Percentiles rank a stretch among this genome's conserved stretches.
Evolutionary conservation across 2,888 invertebrate species (phyloP).

Genomic region (Nymphalis c-album): DNA sequence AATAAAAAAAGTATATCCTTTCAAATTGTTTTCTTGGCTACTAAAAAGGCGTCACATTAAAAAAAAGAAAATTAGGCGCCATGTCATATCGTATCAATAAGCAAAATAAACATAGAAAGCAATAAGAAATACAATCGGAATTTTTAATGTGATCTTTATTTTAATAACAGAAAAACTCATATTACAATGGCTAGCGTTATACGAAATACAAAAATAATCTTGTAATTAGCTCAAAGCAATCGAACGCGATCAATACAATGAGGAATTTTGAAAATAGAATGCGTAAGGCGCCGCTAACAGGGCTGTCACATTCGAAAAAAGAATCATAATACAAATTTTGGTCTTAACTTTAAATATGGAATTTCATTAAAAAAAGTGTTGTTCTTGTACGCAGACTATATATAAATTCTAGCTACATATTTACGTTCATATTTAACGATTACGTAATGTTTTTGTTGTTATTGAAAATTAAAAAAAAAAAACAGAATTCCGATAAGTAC

Average conservation of each 20-base stretch:
- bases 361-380: neutral
- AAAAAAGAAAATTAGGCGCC: conserved; percentile 48
- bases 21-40: neutral
- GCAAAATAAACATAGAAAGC: conserved; percentile 49
- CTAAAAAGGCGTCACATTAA: neutral
- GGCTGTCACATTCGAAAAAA: conserved; percentile 48
- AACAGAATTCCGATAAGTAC: too few species aligned
- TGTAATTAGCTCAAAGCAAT: conserved; percentile 54
- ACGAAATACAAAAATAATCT: conserved; percentile 35
- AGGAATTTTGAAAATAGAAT: conserved; percentile 71
- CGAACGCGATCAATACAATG: conserved; percentile 63
- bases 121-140: conserved; percentile 10
- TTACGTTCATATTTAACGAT: too few species aligned
- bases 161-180: neutral
- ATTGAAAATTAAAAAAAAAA: too few species aligned
- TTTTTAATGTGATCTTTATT: conserved; percentile 7
- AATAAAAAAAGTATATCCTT: too few species aligned
- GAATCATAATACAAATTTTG: neutral
- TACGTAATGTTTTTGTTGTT: too few species aligned
- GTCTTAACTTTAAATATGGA: neutral
- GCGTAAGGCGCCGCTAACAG: conserved; percentile 65
- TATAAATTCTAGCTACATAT: too few species aligned
- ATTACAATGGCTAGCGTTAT: conserved; percentile 20
- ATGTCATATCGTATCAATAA: conserved; percentile 42
- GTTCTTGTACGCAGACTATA: too few species aligned